These are phyloP conservation scores for Drosophila pseudoobscura DNA, from an alignment of 1,140 invertebrate species.

Conservation along the genomic window DNA sequence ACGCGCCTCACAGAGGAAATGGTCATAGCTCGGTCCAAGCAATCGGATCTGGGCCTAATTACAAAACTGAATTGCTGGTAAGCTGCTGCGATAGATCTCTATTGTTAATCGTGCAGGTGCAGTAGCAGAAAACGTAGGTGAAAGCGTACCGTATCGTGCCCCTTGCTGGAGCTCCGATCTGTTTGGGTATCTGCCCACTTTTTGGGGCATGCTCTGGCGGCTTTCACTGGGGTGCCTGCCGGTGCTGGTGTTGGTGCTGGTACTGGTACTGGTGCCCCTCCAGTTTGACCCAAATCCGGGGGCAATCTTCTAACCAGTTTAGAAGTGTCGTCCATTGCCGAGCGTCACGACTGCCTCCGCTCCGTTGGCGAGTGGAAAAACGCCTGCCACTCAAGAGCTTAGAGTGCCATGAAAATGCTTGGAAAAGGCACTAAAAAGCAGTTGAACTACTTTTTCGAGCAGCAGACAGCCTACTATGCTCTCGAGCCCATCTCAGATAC, in stretches of 20 bases:
- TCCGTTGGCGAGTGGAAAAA: conserved; percentile 20
- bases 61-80: conserved; percentile 96
- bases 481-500: conserved; percentile 30
- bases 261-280: conserved; percentile 4
- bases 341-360: conserved; percentile 52
- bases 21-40: conserved; percentile 94
- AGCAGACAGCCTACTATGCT: conserved; percentile 4
- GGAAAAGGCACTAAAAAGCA: conserved; percentile 31
- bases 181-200: conserved; percentile 56
- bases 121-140: too few relatives aligned
- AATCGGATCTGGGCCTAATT: conserved; percentile 91
- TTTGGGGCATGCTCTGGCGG: conserved; percentile 26
- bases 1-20: conserved; percentile 94
- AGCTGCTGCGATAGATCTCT: conserved; percentile 71
- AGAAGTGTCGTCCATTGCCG: conserved; percentile 60
- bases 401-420: conserved; percentile 19
- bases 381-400: conserved; percentile 41
- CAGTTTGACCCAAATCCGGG: conserved; percentile 46
- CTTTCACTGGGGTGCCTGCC: conserved; percentile 51
- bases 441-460: conserved; percentile 29
- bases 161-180: neutral
- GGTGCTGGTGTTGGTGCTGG: neutral
- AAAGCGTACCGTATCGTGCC: neutral
- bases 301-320: conserved; percentile 70
- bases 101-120: too few relatives aligned